Evolutionary conservation across 2,113 vertebrate species (phyloP).

Genomic region (Melanostigma gelatinosum): DNA sequence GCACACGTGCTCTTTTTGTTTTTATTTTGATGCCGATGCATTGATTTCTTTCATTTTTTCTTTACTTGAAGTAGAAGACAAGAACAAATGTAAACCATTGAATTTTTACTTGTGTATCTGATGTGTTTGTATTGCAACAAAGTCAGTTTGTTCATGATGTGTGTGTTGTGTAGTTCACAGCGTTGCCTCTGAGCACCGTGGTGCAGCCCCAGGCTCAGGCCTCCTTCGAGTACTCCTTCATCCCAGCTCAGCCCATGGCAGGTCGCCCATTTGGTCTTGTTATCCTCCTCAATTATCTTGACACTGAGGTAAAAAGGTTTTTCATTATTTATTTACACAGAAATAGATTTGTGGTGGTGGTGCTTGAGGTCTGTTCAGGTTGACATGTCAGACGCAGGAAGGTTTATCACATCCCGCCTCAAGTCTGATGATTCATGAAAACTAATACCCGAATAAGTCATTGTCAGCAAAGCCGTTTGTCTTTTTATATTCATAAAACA

Average conservation of each 20-base stretch:
- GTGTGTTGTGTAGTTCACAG: slow-evolving; percentile 79
- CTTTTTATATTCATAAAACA: slow-evolving; percentile 2
- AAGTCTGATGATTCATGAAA: slow-evolving; percentile 20
- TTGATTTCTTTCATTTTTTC: background rate
- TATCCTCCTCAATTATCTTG: slow-evolving; percentile 82
- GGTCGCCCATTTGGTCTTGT: slow-evolving; percentile 84
- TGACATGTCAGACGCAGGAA: background rate
- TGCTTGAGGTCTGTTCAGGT: background rate
- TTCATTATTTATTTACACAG: slow-evolving; percentile 8
- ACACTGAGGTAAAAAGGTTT: slow-evolving; percentile 71
- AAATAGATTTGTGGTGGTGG: background rate
- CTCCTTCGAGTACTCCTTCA: slow-evolving; percentile 85
- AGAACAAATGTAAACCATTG: background rate
- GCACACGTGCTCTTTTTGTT: background rate
- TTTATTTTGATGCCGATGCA: background rate
- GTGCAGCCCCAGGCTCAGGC: slow-evolving; percentile 81
- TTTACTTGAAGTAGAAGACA: background rate
- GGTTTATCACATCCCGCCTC: background rate
- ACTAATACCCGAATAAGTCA: background rate
- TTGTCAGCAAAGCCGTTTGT: slow-evolving; percentile 10
- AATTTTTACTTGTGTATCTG: background rate
- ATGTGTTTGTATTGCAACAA: background rate
- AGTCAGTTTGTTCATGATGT: background rate
- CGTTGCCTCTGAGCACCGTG: slow-evolving; percentile 77
- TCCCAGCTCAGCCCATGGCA: slow-evolving; percentile 84